Evolutionary conservation across 2,113 vertebrate species (phyloP).

Genomic region (Eubucco bourcierii): DNA sequence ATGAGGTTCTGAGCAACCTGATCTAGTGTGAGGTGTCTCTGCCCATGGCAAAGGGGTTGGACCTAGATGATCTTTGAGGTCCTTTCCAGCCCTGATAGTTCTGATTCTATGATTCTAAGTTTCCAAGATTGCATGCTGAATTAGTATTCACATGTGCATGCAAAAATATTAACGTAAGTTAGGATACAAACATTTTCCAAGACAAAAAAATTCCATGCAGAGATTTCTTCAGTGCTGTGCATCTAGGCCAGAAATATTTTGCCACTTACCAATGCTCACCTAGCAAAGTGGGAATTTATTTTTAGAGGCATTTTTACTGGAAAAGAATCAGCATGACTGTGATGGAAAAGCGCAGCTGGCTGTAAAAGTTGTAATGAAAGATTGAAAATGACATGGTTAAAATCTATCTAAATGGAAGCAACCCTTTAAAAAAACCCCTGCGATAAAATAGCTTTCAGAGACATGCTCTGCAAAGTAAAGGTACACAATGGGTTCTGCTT

Average conservation of each 20-base stretch:
- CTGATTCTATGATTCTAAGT: too few relatives aligned
- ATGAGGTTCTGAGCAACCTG: too few relatives aligned
- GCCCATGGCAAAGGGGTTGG: too few relatives aligned
- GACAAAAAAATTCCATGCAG: background rate
- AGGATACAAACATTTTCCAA: background rate
- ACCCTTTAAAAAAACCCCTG: constrained; percentile 12
- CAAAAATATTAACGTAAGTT: background rate
- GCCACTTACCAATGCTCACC: background rate
- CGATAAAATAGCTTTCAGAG: background rate
- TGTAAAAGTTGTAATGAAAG: constrained; percentile 57
- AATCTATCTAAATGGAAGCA: constrained; percentile 50
- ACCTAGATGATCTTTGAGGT: too few relatives aligned
- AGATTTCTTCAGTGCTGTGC: background rate
- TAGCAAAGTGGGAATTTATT: constrained; percentile 60
- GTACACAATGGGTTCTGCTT: background rate
- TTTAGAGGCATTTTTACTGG: constrained; percentile 62
- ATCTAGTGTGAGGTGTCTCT: too few relatives aligned
- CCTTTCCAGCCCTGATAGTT: too few relatives aligned
- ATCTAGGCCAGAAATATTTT: constrained; percentile 29
- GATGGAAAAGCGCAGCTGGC: constrained; percentile 23
- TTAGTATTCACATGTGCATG: background rate
- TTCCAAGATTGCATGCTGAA: background rate
- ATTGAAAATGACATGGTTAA: constrained; percentile 52
- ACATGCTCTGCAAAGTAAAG: constrained; percentile 2
- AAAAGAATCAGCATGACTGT: constrained; percentile 59